Evolutionary conservation across 2,888 invertebrate species (phyloP).

Genomic region (Herminia tarsipennalis): DNA sequence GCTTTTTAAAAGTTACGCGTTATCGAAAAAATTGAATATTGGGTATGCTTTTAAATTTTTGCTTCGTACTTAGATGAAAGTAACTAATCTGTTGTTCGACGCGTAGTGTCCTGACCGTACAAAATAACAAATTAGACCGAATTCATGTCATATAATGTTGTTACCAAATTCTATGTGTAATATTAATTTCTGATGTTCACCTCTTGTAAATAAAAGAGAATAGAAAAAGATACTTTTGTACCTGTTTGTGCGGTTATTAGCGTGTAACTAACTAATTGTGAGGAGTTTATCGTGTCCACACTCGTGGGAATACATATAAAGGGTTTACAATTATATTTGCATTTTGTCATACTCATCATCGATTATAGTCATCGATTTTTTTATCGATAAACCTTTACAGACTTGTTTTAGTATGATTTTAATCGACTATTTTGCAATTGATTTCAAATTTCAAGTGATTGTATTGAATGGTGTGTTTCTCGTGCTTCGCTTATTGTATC

Average conservation of each 20-base stretch:
- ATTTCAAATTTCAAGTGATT: no score
- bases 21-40: conserved; percentile 34
- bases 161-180: conserved; percentile 53
- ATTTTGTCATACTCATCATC: no score
- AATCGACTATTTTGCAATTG: no score
- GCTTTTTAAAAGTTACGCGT: conserved; percentile 58
- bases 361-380: neutral
- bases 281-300: conserved; percentile 31
- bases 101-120: conserved; percentile 53
- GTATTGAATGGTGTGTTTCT: no score
- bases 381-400: no score
- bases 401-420: no score
- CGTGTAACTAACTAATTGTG: conserved; percentile 54
- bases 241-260: conserved; percentile 73
- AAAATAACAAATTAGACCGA: conserved; percentile 45
- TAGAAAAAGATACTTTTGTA: conserved; percentile 76
- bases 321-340: no score
- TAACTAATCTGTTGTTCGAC: conserved; percentile 44
- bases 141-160: conserved; percentile 47
- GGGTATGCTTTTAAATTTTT: conserved; percentile 62
- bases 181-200: conserved; percentile 51
- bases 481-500: neutral
- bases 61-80: conserved; percentile 71
- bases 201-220: conserved; percentile 73
- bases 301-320: conserved; percentile 33